A percentile compares a stretch with the other conserved stretches of the same genome.
Conservation (phyloP, 2,113 vertebrate genomes). For the Hippocampus guttulatus region DNA sequence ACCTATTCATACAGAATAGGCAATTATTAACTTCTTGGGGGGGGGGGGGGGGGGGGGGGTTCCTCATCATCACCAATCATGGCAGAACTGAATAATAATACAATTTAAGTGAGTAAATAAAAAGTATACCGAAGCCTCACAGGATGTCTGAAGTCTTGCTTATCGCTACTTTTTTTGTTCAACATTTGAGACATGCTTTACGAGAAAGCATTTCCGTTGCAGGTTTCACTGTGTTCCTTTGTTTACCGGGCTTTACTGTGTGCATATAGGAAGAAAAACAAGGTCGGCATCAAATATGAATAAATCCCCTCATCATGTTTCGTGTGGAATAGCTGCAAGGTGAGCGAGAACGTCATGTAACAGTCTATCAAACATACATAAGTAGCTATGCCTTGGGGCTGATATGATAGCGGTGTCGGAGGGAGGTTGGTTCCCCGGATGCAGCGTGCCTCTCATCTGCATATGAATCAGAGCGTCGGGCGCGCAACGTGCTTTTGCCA, state of each 20-base stretch:
- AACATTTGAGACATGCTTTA: neutral
- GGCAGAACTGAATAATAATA: neutral
- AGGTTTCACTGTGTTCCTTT: neutral
- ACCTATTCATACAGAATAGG: too few species aligned
- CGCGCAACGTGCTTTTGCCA: constrained; percentile 30
- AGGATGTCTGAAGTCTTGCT: too few species aligned
- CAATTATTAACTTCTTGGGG: too few species aligned
- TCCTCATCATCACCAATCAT: neutral
- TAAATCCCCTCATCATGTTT: constrained; percentile 19
- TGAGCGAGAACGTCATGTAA: constrained; percentile 23
- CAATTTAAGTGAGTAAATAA: neutral
- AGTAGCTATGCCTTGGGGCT: constrained; percentile 23
- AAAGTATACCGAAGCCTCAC: too few species aligned
- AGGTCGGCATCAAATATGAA: constrained; percentile 23
- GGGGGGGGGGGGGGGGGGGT: too few species aligned
- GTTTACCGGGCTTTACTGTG: neutral
- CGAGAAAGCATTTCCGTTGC: neutral
- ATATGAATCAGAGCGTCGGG: constrained; percentile 24
- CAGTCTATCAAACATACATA: constrained; percentile 41
- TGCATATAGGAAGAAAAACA: neutral
- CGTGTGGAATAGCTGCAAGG: constrained; percentile 17
- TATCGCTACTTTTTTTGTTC: neutral
- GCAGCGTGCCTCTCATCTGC: constrained; percentile 27
- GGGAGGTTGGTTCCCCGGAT: constrained; percentile 6
- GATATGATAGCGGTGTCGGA: constrained; percentile 21